Evolutionary conservation across 2,888 invertebrate species (phyloP), one percentile per base, ranked within the genome.

Genomic region (Euzophera pinguis): DNA sequence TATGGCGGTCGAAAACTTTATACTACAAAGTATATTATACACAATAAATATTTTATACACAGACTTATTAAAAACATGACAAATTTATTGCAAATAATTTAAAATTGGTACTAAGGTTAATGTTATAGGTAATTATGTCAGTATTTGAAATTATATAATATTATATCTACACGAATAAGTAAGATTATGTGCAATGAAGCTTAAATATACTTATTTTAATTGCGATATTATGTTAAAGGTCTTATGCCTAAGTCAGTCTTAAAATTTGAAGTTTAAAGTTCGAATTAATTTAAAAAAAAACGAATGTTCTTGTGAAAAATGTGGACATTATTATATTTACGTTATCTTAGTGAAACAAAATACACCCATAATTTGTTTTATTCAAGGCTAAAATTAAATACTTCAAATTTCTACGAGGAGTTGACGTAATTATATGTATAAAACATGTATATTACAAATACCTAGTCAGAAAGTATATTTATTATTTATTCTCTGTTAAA

Each of bases 21-120:
- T 99, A 99, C 85, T 99, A 99, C 85, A 94, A 99, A 86, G 98
- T 99, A 49, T 99, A 98, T 83, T 99, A 99, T 81, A 98, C 97
- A 50, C 95, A 96, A 71, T 93, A 83, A 79, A 69, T 53, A 53
- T 56, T 45, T 53, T 37, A 43, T 34, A 34, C 4, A 51, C 9
- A 43, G 35, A 43, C 35, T 35, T 50, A 38, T 49, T 22, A n/a
- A 17, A 37, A 22, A 51, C 51, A 51, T 51, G 51, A 51, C 51
- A 51, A 17, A 51, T 32, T 50, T 22, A 39, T 7, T 17, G 5
- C 22, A 13, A 38, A 39, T 6, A 39, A 50, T 38, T 27, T 48
- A 13, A 38, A 48, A 38, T 48, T 48, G 48, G 38, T 48, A 48
- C 38, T 48, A 27, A 48, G 22, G 8, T 37, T 10, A 12, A 38